Evolutionary conservation across 1,140 invertebrate species (phyloP), one percentile per base, ranked within the genome.

Genomic region (Babylonia areolata): DNA sequence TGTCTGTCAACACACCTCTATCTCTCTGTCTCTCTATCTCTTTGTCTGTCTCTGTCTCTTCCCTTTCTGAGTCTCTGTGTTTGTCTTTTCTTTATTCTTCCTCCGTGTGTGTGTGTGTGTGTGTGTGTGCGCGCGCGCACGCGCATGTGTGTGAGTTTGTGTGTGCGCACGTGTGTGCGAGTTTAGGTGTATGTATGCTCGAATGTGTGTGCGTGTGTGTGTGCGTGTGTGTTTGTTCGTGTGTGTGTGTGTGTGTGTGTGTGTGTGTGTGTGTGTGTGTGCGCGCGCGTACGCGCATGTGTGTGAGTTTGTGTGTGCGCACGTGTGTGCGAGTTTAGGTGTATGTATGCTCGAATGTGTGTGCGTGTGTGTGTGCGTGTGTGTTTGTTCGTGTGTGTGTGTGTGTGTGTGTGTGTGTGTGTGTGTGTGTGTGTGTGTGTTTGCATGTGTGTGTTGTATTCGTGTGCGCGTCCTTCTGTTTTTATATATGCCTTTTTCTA

Each of bases 221-320:
- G 20, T 64, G 58, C 23, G 58, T 23, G 58, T 64, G 58, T 64
- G 58, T 64, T 6, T 64, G 58, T 64, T 6, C 23, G 58, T 64
- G 58, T 64, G 58, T 64, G 58, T 64, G 58, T 64, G 58, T 64
- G 58, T 64, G 58, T 64, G 58, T 64, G 58, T 64, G 58, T 64
- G 58, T 64, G 58, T 64, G 58, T 64, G 58, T 64, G 58, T 64
- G 58, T 64, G 58, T 64, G 58, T 64, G 58, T 64, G 58, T 64
- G 58, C 23, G 58, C 23, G 58, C 23, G 58, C 23, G 20, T 64
- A 20, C 3, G 9, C 23, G 58, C 23, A 20, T 64, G 58, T 64
- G 58, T 28, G 58, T 64, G 58, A 12, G 58, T 28, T 6, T 23
- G 20, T 20, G 20, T 23, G 58, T 20, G 58, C 28, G 58, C 58